These are phyloP conservation scores for Trichomycterus rosablanca DNA, from an alignment of 2,113 vertebrate genomes.

Conservation along the genomic window DNA sequence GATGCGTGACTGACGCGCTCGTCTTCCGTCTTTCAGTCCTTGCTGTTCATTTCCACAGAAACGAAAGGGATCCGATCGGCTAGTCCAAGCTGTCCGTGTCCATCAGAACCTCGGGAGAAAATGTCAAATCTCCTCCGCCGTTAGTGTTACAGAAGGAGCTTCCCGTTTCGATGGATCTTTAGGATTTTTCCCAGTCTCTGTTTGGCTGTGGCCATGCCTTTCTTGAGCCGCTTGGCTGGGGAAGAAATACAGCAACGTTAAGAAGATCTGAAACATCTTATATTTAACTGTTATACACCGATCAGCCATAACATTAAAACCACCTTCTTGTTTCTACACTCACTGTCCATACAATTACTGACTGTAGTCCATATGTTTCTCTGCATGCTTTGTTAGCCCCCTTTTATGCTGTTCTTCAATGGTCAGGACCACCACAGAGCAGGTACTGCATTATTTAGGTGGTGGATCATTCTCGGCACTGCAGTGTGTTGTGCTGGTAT, in stretches of 20 bases:
- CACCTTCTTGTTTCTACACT: no score
- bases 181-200: conserved; percentile 99
- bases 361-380: no score
- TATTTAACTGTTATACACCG: no score
- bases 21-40: conserved; percentile 56
- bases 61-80: conserved; percentile 49
- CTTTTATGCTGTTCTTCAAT: no score
- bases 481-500: no score
- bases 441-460: no score
- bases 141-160: conserved; percentile 89
- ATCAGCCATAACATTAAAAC: no score
- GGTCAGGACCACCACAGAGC: no score
- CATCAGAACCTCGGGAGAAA: conserved; percentile 61
- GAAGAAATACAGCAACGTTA: conserved; percentile 26
- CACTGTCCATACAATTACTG: no score
- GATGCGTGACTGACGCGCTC: conserved; percentile 58
- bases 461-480: no score
- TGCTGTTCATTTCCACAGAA: conserved; percentile 49
- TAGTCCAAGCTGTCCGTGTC: conserved; percentile 59
- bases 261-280: neutral
- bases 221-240: conserved; percentile 95
- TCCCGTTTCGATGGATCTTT: conserved; percentile 98
- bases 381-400: no score
- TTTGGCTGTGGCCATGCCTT: conserved; percentile 99
- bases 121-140: conserved; percentile 54